These are phyloP conservation scores for Aurelia sp. DNA, from an alignment of 30 jellyfish, hydroid and myxozoan species.

Conservation along the genomic window DNA sequence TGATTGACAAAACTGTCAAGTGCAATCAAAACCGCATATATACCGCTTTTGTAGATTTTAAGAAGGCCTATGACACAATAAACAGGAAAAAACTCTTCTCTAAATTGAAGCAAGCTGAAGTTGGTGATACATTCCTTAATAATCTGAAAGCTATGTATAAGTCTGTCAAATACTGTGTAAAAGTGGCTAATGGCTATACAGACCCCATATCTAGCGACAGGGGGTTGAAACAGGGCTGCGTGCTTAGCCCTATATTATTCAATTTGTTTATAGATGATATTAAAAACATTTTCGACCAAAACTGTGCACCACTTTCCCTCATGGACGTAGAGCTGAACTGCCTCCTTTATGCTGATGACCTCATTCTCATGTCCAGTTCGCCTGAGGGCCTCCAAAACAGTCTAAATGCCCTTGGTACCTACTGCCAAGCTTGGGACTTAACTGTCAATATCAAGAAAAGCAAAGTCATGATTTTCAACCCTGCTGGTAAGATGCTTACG, in stretches of 20 bases:
- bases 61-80: slow-evolving; percentile 40
- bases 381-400: not conserved
- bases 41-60: not conserved
- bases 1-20: slow-evolving; percentile 20
- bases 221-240: slow-evolving; percentile 40
- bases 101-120: not conserved
- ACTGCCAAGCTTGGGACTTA: slow-evolving; percentile 6
- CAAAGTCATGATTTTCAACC: slow-evolving; percentile 1
- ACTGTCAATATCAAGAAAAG: slow-evolving; percentile 29
- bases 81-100: not conserved
- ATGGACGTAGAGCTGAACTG: not conserved
- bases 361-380: not conserved
- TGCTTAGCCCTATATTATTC: slow-evolving; percentile 10
- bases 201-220: not conserved
- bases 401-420: not conserved
- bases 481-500: slow-evolving; percentile 2
- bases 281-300: not conserved
- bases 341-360: not conserved
- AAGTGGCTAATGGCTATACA: not conserved
- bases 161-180: not conserved
- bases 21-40: not conserved
- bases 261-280: slow-evolving; percentile 12
- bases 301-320: slow-evolving; percentile 8
- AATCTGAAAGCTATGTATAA: slow-evolving; percentile 1
- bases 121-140: not conserved